These are phyloP conservation scores for Tachycineta bicolor DNA, from an alignment of 2,113 vertebrate species.

Conservation along the genomic window DNA sequence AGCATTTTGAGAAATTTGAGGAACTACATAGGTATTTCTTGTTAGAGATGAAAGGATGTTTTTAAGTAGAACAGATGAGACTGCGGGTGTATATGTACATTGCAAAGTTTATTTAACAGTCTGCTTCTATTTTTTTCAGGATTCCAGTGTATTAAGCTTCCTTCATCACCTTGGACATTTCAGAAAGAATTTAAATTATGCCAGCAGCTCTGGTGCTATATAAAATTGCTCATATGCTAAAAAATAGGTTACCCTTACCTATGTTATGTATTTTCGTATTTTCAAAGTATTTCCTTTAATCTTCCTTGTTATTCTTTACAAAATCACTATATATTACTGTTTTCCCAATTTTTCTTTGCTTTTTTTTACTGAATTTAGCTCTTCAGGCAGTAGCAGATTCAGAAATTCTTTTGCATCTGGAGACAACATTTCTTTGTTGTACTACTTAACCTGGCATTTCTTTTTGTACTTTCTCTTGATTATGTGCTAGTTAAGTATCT, in stretches of 20 bases:
- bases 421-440: not conserved
- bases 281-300: not conserved
- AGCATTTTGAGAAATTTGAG: slow-evolving; percentile 51
- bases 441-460: not conserved
- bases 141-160: slow-evolving; percentile 1
- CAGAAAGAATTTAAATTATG: slow-evolving; percentile 22
- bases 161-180: slow-evolving; percentile 2
- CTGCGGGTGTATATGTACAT: not conserved
- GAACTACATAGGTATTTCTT: slow-evolving; percentile 35
- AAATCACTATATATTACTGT: not conserved
- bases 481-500: not conserved
- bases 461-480: not conserved
- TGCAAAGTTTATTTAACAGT: slow-evolving; percentile 40
- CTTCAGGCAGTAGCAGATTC: not conserved
- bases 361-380: not conserved
- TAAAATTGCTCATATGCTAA: not conserved
- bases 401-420: not conserved
- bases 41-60: slow-evolving; percentile 58
- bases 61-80: slow-evolving; percentile 53
- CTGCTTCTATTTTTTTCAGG: slow-evolving; percentile 15
- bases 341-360: not conserved
- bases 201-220: not conserved
- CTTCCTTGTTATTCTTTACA: not conserved
- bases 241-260: not conserved
- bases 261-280: not conserved